These are phyloP conservation scores for Coregonus ussuriensis DNA, from an alignment of 2,797 vertebrate species.

Conservation along the genomic window DNA sequence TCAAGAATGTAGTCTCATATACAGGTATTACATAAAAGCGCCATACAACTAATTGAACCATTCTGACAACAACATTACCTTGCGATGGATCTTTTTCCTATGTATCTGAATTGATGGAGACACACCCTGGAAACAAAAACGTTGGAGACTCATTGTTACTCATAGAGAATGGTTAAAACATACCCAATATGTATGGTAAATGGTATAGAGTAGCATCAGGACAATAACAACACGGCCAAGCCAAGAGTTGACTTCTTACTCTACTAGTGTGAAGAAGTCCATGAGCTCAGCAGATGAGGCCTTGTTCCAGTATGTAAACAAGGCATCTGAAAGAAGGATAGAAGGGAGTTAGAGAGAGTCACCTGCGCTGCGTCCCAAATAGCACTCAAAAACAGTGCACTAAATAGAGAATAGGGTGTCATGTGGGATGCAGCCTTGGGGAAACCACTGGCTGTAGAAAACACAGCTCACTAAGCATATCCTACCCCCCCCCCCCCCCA, in stretches of 20 bases:
- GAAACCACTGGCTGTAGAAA: not conserved
- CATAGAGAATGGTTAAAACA: not conserved
- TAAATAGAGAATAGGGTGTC: not conserved
- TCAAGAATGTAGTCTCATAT: not conserved
- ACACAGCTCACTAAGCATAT: not conserved
- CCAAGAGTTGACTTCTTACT: conserved; percentile 80
- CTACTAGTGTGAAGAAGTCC: conserved; percentile 97
- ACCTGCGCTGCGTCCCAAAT: not conserved
- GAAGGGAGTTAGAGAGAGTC: not conserved
- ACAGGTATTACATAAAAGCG: not conserved
- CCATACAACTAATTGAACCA: not conserved
- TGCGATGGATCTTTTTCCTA: conserved; percentile 97
- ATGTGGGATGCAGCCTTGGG: not conserved
- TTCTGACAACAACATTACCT: conserved; percentile 83
- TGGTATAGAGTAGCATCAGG: not conserved
- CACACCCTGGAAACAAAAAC: conserved; percentile 82
- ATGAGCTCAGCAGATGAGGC: conserved; percentile 90
- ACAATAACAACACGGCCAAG: not conserved
- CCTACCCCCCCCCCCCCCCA: no score
- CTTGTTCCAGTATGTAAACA: conserved; percentile 98
- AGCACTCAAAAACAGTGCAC: not conserved
- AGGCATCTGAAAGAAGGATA: conserved; percentile 80
- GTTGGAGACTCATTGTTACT: not conserved
- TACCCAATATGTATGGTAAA: not conserved
- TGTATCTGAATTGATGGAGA: conserved; percentile 98